phyloP scores from a whole-genome alignment of 2,797 vertebrate species.

The Heteromormyrus szaboi region DNA sequence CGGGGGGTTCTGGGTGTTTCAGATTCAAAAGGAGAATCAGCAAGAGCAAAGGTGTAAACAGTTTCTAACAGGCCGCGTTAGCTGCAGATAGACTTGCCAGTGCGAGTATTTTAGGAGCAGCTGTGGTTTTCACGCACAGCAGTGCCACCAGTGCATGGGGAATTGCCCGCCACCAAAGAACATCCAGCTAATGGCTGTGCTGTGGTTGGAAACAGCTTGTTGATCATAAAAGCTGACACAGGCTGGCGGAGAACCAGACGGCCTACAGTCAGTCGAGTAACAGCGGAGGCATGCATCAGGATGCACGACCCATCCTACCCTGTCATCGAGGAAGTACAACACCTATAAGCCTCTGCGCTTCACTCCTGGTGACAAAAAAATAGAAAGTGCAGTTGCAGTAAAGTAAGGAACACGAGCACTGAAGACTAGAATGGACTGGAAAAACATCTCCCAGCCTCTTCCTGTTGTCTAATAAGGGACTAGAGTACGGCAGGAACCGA shows the following conservation, averaged over 20 bases:
- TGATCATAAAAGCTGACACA: background rate
- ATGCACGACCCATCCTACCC: background rate
- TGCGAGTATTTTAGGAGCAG: background rate
- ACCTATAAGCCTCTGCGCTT: background rate
- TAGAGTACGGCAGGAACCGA: background rate
- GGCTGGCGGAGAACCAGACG: background rate
- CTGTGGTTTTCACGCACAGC: background rate
- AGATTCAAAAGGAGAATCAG: background rate
- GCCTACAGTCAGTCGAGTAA: background rate
- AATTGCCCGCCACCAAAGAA: background rate
- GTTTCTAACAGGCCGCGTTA: background rate
- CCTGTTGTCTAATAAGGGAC: background rate
- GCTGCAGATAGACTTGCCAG: background rate
- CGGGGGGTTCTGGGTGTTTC: background rate
- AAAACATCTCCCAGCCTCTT: background rate
- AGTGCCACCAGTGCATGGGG: background rate
- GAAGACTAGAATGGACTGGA: background rate
- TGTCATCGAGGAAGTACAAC: background rate
- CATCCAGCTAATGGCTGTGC: background rate
- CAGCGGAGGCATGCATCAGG: background rate
- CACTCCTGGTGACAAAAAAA: background rate
- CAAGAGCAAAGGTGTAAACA: conserved; percentile 4
- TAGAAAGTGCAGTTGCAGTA: background rate
- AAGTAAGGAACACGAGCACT: background rate
- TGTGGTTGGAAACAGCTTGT: background rate